Percentiles rank a stretch among this genome's conserved stretches.
Evolutionary conservation across 2,113 vertebrate species (phyloP).

Genomic region (Salvator merianae): DNA sequence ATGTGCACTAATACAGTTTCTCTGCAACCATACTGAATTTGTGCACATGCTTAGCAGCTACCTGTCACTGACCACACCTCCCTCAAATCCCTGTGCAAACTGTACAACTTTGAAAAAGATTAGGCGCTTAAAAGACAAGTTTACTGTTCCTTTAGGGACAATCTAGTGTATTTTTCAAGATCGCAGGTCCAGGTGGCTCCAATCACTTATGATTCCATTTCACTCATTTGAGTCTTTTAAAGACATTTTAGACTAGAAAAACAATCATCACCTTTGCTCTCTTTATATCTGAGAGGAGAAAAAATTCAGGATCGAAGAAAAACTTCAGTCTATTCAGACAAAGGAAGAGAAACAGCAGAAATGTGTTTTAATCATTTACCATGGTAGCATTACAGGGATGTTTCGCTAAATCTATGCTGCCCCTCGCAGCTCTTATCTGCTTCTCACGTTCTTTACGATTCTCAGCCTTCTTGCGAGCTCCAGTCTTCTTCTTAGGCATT

Average conservation of each 20-base stretch:
- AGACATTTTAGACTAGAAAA: not conserved
- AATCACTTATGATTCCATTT: not conserved
- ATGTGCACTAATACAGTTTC: not conserved
- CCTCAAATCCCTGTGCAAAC: not conserved
- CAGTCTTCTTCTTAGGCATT: slow-evolving; percentile 99
- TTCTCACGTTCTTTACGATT: slow-evolving; percentile 94
- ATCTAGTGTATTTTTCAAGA: not conserved
- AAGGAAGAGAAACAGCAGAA: not conserved
- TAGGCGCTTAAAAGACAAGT: not conserved
- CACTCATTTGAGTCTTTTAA: not conserved
- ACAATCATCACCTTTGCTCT: not conserved
- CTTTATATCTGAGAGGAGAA: not conserved
- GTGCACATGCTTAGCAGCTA: too few relatives aligned
- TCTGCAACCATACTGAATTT: too few relatives aligned
- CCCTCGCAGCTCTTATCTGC: slow-evolving; percentile 85
- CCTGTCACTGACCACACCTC: not conserved
- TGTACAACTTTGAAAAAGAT: not conserved
- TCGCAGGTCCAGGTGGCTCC: not conserved
- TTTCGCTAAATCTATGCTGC: slow-evolving; percentile 90
- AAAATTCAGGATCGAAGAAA: not conserved
- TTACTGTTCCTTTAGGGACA: not conserved
- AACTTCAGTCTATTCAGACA: not conserved
- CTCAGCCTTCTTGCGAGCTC: slow-evolving; percentile 96
- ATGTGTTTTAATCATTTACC: slow-evolving; percentile 70
- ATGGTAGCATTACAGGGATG: slow-evolving; percentile 93